Base-by-base conservation (phyloP, 2,888 invertebrate species). In the Tuberolachnus salignus region DNA sequence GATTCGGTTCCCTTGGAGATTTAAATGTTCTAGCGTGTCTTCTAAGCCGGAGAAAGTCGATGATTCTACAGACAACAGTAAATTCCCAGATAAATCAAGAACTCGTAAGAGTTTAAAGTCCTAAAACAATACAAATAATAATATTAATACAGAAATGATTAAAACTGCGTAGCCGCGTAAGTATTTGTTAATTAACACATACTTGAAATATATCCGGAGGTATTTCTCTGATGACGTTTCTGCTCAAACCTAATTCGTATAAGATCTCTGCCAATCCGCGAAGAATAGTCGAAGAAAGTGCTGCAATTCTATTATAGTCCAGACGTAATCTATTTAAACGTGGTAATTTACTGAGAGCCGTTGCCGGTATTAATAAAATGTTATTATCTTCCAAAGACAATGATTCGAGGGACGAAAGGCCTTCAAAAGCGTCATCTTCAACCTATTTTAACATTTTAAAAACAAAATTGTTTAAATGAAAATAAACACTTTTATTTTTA, bases 351-450 rank as follows among this genome's bases (percentile, higher is more conserved):
- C 92, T 92, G 8, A 95, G 86, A 0, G 95, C 94, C 59, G 92
- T 91, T 0, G 93, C 92, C 0, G 95, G 96, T 57, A 95, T 91
- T 0, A 94, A 87, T 0, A 95, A 88, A 75, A 96, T 93, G 82
- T 95, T 94, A 86, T 96, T 95, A 85, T 96, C 95, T 83, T 92
- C 91, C 13, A 96, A 87, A 44, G 92, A 90, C 1, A 96, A 87
- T 53, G 91, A 91, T 85, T 92, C 90, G 19, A 96, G 86, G 82
- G 89, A 92, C 49, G 90, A 89, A 81, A 95, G 86, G 0, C 95
- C 95, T 84, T 94, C 93, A 83, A 95, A 92, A 0, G 94, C 92
- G 82, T 94, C 93, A 83, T 94, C 94, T 86, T 95, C 94, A 81
- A 95, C 91, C 94, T 94, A 86, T 46, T 46, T 46, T 8, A 46